Base-by-base conservation (phyloP, 53 echinoderm and acorn worm genomes). In the Paracentrotus lividus region DNA sequence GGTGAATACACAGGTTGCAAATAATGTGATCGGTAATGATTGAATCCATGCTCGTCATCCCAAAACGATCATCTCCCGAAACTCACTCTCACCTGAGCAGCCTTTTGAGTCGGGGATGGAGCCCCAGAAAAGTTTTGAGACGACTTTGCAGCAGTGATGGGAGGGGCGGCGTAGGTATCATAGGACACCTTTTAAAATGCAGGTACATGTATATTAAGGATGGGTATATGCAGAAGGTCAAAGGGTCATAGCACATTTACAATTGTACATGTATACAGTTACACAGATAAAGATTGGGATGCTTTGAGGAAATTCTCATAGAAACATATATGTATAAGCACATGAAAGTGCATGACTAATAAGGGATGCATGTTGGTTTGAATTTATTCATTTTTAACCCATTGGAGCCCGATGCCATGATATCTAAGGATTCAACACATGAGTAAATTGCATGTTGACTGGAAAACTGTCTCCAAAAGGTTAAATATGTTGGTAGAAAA, bases 131-230 rank as follows among this genome's bases (percentile, higher is more conserved):
- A 81, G 81, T 45, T 81, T 1, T 14, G 81, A 57, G 54, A 87
- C 8, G 87, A 44, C 18, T 87, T 24, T 54, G 87, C 33, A n/a
- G n/a, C n/a, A 54, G 87, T 56, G 54, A 55, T 55, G 87, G 64
- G 59, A 89, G 89, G 90, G 72, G 90, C 90, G 24, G 69, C 90
- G 66, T 54, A 90, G 33, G 72, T 90, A 90, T 90, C 72, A 5
- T 72, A 31, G 49, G 52, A 69, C 21, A 51, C 33, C 75, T 90
- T 90, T 90, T 69, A 49, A 27, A n/a, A 67, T 9, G 90, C 31
- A 81, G 47, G 26, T 45, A 26, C 16, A 26, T 47, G 47, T 42
- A 64, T 45, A 26, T n/a, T n/a, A n/a, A n/a, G n/a, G 24, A 64
- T 43, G 65, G 90, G 90, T 5, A 67, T 49, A 51, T 33, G 72